Evolutionary conservation across 2,113 vertebrate genomes (phyloP).

Genomic region (Odontesthes bonariensis): DNA sequence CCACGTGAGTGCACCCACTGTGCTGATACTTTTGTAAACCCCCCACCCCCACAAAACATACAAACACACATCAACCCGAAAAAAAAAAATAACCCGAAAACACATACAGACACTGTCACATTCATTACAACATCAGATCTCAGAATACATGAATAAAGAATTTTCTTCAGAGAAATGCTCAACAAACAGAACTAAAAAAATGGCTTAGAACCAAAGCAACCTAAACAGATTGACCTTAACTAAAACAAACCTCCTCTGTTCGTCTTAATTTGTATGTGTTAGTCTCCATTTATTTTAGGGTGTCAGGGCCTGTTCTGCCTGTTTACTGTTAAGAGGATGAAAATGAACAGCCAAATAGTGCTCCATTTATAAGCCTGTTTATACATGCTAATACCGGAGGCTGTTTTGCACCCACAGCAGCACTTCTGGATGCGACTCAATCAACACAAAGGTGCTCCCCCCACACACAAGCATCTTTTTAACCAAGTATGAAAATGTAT

Average conservation of each 20-base stretch:
- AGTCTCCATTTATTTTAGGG: constrained; percentile 74
- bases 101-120: constrained; percentile 59
- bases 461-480: constrained; percentile 28
- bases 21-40: constrained; percentile 44
- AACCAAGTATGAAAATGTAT: constrained; percentile 46
- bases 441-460: constrained; percentile 58
- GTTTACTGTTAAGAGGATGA: constrained; percentile 83
- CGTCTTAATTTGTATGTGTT: constrained; percentile 65
- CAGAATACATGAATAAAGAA: constrained; percentile 66
- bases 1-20: constrained; percentile 24
- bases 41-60: constrained; percentile 2
- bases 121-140: constrained; percentile 63
- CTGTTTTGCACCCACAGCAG: constrained; percentile 70
- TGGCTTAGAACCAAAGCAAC: constrained; percentile 50
- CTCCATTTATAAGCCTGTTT: constrained; percentile 82
- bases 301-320: constrained; percentile 81
- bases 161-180: constrained; percentile 55
- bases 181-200: constrained; percentile 62
- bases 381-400: constrained; percentile 80
- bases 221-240: constrained; percentile 78
- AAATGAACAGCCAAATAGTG: constrained; percentile 82
- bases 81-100: constrained; percentile 33
- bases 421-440: constrained; percentile 74
- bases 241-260: constrained; percentile 62
- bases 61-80: constrained; percentile 26